phyloP scores from a whole-genome alignment of 2,113 vertebrate species.

The Lycocorax pyrrhopterus region DNA sequence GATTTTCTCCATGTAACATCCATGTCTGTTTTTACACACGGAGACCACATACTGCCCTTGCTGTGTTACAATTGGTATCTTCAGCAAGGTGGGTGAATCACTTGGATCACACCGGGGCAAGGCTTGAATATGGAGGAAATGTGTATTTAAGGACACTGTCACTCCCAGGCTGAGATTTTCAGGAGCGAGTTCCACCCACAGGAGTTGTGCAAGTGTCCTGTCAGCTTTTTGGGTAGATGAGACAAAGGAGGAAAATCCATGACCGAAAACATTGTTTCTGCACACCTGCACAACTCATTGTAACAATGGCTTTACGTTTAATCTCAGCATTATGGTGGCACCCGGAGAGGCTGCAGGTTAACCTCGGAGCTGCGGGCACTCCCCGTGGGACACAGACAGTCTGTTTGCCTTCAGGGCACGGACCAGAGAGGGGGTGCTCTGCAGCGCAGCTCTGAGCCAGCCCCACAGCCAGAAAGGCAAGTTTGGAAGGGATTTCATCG shows the following conservation, averaged over 20 bases:
- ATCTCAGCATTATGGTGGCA: not conserved
- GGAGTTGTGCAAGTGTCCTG: not conserved
- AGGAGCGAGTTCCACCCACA: not conserved
- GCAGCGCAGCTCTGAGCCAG: not conserved
- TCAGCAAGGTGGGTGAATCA: not conserved
- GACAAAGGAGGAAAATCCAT: not conserved
- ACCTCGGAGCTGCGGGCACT: fast-evolving
- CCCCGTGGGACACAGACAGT: fast-evolving
- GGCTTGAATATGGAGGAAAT: not conserved
- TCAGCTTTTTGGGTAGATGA: not conserved
- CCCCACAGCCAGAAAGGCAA: not conserved
- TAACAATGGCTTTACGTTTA: not conserved
- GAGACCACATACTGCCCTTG: not conserved
- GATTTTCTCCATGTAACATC: not conserved
- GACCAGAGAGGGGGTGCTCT: not conserved
- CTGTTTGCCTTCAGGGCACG: not conserved
- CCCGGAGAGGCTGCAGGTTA: not conserved
- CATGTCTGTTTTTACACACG: not conserved
- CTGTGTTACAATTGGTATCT: not conserved
- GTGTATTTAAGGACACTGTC: not conserved
- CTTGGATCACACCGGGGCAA: not conserved
- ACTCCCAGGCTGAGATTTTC: not conserved
- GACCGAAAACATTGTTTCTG: not conserved
- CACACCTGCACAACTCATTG: not conserved
- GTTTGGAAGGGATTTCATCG: fast-evolving